These are phyloP conservation scores for Nezara viridula DNA, from an alignment of 2,888 invertebrate genomes.

Conservation along the genomic window DNA sequence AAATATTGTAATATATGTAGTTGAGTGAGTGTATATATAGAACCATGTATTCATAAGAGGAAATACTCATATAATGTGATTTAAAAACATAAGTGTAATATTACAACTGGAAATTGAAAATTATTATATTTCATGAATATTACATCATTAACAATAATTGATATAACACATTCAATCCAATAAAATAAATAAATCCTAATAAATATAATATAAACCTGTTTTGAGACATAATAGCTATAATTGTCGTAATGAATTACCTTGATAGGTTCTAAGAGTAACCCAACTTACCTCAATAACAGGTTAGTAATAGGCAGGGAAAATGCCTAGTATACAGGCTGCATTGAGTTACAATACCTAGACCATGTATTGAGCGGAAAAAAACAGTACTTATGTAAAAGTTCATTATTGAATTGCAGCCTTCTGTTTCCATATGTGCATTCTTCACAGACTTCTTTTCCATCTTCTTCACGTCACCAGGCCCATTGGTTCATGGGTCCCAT, in stretches of 20 bases:
- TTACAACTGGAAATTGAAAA: not conserved
- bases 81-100: not conserved
- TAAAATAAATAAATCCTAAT: not conserved
- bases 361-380: conserved; percentile 62
- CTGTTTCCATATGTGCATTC: conserved; percentile 63
- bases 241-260: conserved; percentile 12
- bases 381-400: conserved; percentile 61
- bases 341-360: conserved; percentile 63
- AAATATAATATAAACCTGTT: not conserved
- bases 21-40: not conserved
- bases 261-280: not conserved
- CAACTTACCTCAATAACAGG: conserved; percentile 56
- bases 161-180: not conserved
- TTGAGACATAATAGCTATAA: not conserved
- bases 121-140: not conserved
- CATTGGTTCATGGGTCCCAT: conserved; percentile 60
- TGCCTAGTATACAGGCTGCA: conserved; percentile 61
- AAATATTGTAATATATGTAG: not conserved
- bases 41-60: not conserved
- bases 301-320: conserved; percentile 63
- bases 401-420: conserved; percentile 63
- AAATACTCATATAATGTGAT: not conserved
- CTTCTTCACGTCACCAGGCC: conserved; percentile 63
- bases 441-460: conserved; percentile 57
- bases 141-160: not conserved